Base-by-base conservation (phyloP, 2,113 vertebrate species). In the Phalacrocorax carbo region DNA sequence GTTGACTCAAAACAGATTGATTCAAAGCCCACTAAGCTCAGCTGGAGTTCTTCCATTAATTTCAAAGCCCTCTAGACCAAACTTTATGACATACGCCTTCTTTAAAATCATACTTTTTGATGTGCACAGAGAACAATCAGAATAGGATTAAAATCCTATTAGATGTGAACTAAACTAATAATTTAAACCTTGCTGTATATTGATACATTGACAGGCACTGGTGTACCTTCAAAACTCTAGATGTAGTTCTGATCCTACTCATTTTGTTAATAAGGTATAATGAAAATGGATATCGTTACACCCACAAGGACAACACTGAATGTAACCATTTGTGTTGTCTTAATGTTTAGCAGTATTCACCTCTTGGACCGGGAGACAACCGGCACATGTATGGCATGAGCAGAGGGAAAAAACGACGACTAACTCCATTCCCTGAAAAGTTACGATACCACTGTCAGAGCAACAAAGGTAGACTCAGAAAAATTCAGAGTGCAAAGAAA, bases 81-180 rank as follows among this genome's bases (percentile, higher is more conserved):
- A 62, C 34, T 62, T 66, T 85, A 93, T 90, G 69, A 30, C 48
- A 72, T 2, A 4, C 7, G 7, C 38, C 34, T 84, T 70, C 49
- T 89, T 61, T 38, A 89, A 92, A 89, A 91, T 42, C 84, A 49
- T 30, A 42, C 81, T 54, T 94, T 82, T 64, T 95, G 61, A 69
- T 62, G 38, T 80, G 73, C 58, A 66, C 34, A 89, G 40, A 91
- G 73, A 95, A 89, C 81, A 89, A 87, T 87, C 86, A 94, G 75
- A 93, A 88, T 22, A 83, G 94, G 93, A 95, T 95, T 94, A 95
- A 95, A 96, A 95, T 77, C 84, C 71, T 77, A 91, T 90, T 89
- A 90, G 49, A 70, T 15, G 8, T 52, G 70, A 93, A 84, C 65
- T 85, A 80, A 80, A 52, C 32, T 55, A 86, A 87, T 66, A 85